Base-by-base conservation (phyloP, 2,888 invertebrate genomes). In the Tribolium freemani region DNA sequence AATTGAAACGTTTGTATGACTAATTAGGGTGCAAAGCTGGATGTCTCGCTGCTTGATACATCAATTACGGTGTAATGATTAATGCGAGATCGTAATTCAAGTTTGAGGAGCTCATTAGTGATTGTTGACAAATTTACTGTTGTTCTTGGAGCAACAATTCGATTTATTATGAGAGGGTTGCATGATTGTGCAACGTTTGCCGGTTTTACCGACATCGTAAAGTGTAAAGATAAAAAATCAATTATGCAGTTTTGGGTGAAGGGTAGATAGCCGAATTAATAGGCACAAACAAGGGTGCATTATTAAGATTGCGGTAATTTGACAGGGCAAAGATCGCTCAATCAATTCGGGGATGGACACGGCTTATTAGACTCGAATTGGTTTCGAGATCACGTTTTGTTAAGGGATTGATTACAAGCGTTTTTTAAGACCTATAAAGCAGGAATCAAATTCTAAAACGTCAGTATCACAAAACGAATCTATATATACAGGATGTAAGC, bases 221-320 rank as follows among this genome's bases (percentile, higher is more conserved):
- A 61, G 11, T 58, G 45, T 10, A 46, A 46, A 13, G 64, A 64
- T 64, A 66, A 66, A 66, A 58, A 57, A 50, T 57, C 50, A 44
- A 57, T 68, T 68, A 68, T 68, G 57, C 68, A 50, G 20, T 68
- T 68, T 68, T 57, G 48, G 48, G 31, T 21, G 38, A 57, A 48
- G 67, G 68, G 68, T 48, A 56, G 68, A 68, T 68, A 68, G 57
- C 50, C 57, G 31, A 68, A 68, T 68, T 68, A 68, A 68, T 54
- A 64, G 63, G 56, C 53, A 48, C 68, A 68, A 68, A 57, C 68
- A 68, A 68, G 68, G 68, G 68, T 68, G 68, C 56, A 68, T 68
- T 57, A 68, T 57, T 68, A 50, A 50, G 57, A 57, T 54, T 63
- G 64, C 5, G 20, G 31, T 50, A 57, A 57, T 68, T 67, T 45